A percentile compares a stretch with the other conserved stretches of the same genome.
Conservation (phyloP, 35 echinoderm and acorn worm species). For the Anneissia japonica region DNA sequence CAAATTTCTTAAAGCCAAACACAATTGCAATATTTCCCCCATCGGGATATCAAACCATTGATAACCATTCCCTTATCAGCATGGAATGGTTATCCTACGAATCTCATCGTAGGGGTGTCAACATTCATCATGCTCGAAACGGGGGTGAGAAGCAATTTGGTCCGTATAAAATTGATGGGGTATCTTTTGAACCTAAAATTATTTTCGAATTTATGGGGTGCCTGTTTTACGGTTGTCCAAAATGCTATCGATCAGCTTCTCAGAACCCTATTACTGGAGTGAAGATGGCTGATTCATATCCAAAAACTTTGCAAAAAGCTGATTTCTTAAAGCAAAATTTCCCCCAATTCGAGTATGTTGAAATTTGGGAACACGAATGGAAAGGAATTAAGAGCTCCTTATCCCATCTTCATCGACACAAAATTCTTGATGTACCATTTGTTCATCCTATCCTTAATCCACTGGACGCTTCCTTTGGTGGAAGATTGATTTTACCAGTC, state of each 20-base stretch:
- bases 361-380: conserved; percentile 11
- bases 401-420: neutral
- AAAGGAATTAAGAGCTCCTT: neutral
- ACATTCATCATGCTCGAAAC: conserved; percentile 3
- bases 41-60: neutral
- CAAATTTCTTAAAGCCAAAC: neutral
- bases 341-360: neutral
- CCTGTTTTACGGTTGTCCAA: neutral
- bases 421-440: neutral
- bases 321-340: neutral
- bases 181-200: neutral
- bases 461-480: conserved; percentile 12
- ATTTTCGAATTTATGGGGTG: conserved; percentile 41
- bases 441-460: conserved; percentile 5
- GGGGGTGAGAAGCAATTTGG: neutral
- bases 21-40: conserved; percentile 5
- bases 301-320: neutral
- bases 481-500: conserved; percentile 3
- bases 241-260: neutral
- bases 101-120: neutral
- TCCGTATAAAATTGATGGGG: neutral
- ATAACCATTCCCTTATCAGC: neutral
- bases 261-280: neutral
- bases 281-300: neutral
- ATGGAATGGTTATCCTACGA: conserved; percentile 5